Conservation (phyloP, 2,888 invertebrate genomes). For the Muschampia plurimacula region DNA sequence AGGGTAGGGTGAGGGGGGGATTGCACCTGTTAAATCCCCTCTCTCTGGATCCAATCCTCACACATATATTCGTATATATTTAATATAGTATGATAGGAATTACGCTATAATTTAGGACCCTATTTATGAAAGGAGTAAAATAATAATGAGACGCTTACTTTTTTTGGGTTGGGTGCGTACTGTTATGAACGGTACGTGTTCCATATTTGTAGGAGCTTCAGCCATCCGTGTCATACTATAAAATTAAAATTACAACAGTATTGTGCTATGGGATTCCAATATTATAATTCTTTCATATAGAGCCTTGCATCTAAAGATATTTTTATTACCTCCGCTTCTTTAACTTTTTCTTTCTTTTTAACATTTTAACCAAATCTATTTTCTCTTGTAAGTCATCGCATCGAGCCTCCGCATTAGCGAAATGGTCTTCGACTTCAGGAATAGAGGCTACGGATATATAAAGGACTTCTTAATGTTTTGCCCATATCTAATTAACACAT, state of each 20-base stretch:
- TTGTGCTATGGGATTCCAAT: not conserved
- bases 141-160: slow-evolving; percentile 58
- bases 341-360: slow-evolving; percentile 71
- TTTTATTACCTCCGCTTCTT: slow-evolving; percentile 71
- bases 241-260: slow-evolving; percentile 27
- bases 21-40: no score
- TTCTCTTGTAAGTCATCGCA: slow-evolving; percentile 75
- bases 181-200: slow-evolving; percentile 64
- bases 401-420: slow-evolving; percentile 69
- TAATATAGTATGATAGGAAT: not conserved
- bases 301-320: no score
- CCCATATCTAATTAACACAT: no score
- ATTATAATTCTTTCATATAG: not conserved
- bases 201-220: slow-evolving; percentile 53
- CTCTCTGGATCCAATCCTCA: no score
- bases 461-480: not conserved
- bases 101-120: not conserved
- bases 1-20: no score
- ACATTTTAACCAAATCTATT: slow-evolving; percentile 70
- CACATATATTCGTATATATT: no score
- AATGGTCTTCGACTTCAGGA: slow-evolving; percentile 74
- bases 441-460: slow-evolving; percentile 61
- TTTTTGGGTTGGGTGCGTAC: slow-evolving; percentile 75
- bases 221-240: slow-evolving; percentile 67
- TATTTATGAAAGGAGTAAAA: not conserved